Base-by-base conservation (phyloP, 2,113 vertebrate genomes). In the Macroglossus sobrinus region DNA sequence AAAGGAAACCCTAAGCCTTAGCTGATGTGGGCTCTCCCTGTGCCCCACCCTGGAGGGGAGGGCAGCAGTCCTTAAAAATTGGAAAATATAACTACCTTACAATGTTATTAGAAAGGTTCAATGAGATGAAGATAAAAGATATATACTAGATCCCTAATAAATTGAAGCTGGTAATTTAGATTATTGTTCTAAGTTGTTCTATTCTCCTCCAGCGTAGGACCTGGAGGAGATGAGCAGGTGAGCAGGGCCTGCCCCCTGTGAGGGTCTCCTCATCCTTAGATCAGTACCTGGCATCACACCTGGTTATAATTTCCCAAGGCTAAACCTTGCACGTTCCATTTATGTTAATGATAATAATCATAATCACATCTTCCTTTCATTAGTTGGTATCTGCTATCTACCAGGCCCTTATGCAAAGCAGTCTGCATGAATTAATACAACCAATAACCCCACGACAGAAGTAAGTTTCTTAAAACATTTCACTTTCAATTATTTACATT, bases 381-480 rank as follows among this genome's bases (percentile, higher is more conserved):
- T 61, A 19, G 43, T 66, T 61, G 22, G 43, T 53, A 76, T 4
- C 45, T 90, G 5, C n/a, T 92, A 22, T 89, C 45, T 89, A 15
- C 38, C 78, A 96, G 28, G 26, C 13, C 43, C 19, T 38, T 89
- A 64, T 50, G 26, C 53, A 66, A 57, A 63, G 66, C 7, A 55
- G 21, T 84, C 50, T 82, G 21, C 57, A 84, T 64, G 40, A 95
- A 97, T 63, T 68, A 88, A 74, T 81, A 47, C 22, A 33, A 55
- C 30, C 10, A 30, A 33, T 91, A 78, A 61, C 38, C 63, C 64
- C 66, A 11, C 35, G 26, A 85, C 11, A 18, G 50, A 53, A 7
- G 33, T 69, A 92, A 61, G 4, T 35, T 92, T 79, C 64, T 85
- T 88, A 69, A 80, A 93, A 82, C 33, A 93, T 72, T 95, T 59